phyloP scores from a whole-genome alignment of 2,888 invertebrate species.

The Heliothis peltigera region DNA sequence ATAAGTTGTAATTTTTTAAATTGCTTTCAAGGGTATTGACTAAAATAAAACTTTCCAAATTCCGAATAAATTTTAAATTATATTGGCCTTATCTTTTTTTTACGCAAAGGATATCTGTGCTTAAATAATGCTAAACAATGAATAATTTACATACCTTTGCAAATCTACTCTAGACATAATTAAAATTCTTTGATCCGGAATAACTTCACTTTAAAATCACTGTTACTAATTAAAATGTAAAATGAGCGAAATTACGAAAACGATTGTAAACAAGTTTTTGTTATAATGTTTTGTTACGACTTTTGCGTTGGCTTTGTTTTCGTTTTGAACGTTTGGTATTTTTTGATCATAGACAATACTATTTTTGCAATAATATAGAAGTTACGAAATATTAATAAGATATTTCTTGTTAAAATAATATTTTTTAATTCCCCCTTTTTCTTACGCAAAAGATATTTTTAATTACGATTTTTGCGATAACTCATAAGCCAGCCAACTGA shows the following conservation, averaged over 20 bases:
- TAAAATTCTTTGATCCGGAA: constrained; percentile 13
- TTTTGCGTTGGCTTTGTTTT: constrained; percentile 9
- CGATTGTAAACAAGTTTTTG: constrained; percentile 6
- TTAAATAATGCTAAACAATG: constrained; percentile 26
- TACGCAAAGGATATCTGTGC: constrained; percentile 1
- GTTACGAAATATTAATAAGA: no score
- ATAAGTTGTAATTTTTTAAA: no score
- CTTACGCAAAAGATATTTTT: no score
- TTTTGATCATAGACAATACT: constrained; percentile 16
- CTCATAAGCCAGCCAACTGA: no score
- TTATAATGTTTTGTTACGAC: constrained; percentile 21
- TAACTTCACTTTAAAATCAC: constrained; percentile 4
- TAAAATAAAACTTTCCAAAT: no score
- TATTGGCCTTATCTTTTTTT: not conserved
- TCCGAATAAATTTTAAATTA: not conserved
- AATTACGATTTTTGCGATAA: no score
- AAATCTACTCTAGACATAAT: constrained; percentile 29
- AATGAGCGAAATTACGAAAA: constrained; percentile 24
- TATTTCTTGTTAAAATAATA: no score
- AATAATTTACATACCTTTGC: constrained; percentile 13
- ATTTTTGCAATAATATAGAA: no score
- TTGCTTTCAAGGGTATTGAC: no score
- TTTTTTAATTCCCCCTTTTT: no score
- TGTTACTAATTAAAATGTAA: not conserved
- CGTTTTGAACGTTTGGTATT: constrained; percentile 5